Conservation (phyloP, 2,797 vertebrate genomes). For the Rhabdomys pumilio region DNA sequence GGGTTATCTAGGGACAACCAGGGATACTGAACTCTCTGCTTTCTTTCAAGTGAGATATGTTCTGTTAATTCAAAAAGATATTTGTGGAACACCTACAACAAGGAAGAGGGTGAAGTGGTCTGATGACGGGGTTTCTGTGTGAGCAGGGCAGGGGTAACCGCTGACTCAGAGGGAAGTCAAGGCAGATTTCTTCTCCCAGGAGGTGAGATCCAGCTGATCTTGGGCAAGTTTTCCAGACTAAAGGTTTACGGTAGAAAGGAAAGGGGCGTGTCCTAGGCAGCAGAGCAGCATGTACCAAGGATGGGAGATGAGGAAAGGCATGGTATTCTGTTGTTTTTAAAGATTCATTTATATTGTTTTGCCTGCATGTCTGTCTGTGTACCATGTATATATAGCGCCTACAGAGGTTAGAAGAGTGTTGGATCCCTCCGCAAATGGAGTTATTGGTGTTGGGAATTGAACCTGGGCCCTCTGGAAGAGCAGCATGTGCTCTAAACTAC, state of each 20-base stretch:
- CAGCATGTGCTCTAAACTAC: neutral
- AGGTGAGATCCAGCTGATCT: neutral
- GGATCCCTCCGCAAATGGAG: neutral
- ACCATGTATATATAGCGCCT: neutral
- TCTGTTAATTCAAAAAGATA: neutral
- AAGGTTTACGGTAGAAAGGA: too few species aligned
- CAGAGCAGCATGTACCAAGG: neutral
- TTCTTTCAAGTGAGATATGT: slow-evolving; percentile 8
- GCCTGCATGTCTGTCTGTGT: neutral
- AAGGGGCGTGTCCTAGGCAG: neutral
- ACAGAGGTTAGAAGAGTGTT: neutral
- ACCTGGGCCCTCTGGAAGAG: neutral
- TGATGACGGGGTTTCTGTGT: too few species aligned
- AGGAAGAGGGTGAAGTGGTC: neutral
- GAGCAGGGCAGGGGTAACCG: neutral
- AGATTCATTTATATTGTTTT: neutral
- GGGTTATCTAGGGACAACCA: neutral
- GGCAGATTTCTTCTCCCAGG: neutral
- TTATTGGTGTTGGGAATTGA: neutral
- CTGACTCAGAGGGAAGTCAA: neutral
- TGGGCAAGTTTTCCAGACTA: neutral
- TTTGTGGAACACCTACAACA: neutral
- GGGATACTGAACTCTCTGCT: neutral
- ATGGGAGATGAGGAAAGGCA: neutral
- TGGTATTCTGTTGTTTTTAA: neutral